phyloP scores from a whole-genome alignment of 2,888 invertebrate genomes.

The Sarcophaga carnaria region DNA sequence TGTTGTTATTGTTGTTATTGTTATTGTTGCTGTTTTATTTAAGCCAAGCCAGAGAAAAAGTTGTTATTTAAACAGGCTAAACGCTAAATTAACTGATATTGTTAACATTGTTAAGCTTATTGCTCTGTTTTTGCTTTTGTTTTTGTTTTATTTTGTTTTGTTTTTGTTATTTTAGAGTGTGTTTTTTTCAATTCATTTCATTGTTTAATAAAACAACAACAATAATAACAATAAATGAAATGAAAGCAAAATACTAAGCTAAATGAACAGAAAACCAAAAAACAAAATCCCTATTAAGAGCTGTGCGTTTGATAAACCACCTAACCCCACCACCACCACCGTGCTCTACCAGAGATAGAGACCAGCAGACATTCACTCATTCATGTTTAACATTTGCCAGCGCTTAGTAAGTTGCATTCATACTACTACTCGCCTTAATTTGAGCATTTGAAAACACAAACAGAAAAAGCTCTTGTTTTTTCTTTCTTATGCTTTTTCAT shows the following conservation, averaged over 20 bases:
- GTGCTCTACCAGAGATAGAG: neutral
- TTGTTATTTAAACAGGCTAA: constrained; percentile 67
- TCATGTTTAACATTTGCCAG: constrained; percentile 49
- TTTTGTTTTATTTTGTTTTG: neutral
- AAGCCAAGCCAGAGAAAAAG: constrained; percentile 58
- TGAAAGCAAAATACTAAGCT: constrained; percentile 20
- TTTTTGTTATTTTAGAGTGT: constrained; percentile 22
- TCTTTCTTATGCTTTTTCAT: constrained; percentile 3
- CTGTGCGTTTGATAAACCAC: neutral
- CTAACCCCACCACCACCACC: neutral
- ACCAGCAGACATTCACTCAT: constrained; percentile 59
- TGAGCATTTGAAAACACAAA: constrained; percentile 38
- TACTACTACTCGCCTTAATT: constrained; percentile 42
- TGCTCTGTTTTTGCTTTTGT: constrained; percentile 42
- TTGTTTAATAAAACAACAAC: constrained; percentile 19
- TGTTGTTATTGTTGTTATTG: neutral
- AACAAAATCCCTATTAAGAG: neutral
- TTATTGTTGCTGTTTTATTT: constrained; percentile 1
- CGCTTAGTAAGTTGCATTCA: constrained; percentile 38
- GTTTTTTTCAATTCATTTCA: neutral
- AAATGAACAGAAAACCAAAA: neutral
- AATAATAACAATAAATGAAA: constrained; percentile 22
- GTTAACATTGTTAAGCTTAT: constrained; percentile 13
- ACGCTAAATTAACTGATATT: neutral
- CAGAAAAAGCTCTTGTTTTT: constrained; percentile 46